Evolutionary conservation across 2,888 invertebrate species (phyloP).

Genomic region (Epirrhoe tristata): DNA sequence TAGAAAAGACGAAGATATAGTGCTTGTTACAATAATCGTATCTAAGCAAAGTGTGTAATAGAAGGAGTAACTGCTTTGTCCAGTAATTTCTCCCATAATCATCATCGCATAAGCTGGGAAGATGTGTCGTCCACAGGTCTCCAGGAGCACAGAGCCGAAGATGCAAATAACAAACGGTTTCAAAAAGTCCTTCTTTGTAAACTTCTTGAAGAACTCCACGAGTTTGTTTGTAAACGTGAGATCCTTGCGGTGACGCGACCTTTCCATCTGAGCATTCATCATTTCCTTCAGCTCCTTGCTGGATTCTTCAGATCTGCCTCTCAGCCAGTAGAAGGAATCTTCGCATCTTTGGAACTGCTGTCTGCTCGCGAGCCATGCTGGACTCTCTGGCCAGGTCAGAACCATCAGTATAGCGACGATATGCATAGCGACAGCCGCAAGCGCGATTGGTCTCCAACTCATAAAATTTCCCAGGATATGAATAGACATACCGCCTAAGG

Average conservation of each 20-base stretch:
- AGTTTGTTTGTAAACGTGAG: constrained; percentile 21
- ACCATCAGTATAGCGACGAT: constrained; percentile 54
- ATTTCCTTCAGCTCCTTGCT: constrained; percentile 46
- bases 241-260: constrained; percentile 21
- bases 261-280: constrained; percentile 46
- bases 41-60: constrained; percentile 58
- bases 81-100: constrained; percentile 54
- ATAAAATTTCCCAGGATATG: constrained; percentile 54
- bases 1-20: constrained; percentile 53
- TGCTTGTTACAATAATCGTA: constrained; percentile 54
- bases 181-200: constrained; percentile 49
- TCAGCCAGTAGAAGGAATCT: constrained; percentile 75
- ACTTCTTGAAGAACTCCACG: constrained; percentile 42
- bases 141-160: constrained; percentile 51
- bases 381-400: constrained; percentile 84
- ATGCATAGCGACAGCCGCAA: constrained; percentile 48
- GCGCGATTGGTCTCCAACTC: constrained; percentile 55
- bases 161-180: constrained; percentile 55
- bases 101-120: constrained; percentile 58
- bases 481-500: constrained; percentile 50
- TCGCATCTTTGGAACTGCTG: constrained; percentile 63
- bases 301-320: constrained; percentile 60
- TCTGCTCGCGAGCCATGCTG: constrained; percentile 82
- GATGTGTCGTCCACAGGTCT: constrained; percentile 58
- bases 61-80: constrained; percentile 50